Evolutionary conservation across 2,797 vertebrate species (phyloP).

Genomic region (Synanceia verrucosa): DNA sequence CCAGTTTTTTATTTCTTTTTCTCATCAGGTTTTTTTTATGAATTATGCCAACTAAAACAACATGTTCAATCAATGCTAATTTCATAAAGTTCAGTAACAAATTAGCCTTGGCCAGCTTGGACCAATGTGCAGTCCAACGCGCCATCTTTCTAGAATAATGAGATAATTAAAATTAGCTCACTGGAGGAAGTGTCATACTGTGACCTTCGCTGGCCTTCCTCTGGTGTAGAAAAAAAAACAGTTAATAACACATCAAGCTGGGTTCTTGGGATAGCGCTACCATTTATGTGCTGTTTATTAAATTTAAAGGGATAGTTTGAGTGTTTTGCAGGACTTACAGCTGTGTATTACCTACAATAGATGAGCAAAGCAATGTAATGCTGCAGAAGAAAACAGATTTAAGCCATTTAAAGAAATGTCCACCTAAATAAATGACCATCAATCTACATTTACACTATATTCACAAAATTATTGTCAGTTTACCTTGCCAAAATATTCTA

Average conservation of each 20-base stretch:
- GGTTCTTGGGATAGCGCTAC: neutral
- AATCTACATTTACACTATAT: neutral
- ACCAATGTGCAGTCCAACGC: neutral
- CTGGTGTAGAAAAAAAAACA: neutral
- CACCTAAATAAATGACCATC: neutral
- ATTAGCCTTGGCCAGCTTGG: constrained; percentile 25
- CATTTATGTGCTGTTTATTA: neutral
- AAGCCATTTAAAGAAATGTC: neutral
- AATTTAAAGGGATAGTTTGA: neutral
- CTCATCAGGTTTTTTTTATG: too few species aligned
- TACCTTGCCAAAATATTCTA: neutral
- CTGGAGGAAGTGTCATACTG: neutral
- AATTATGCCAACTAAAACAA: neutral
- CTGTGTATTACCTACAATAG: neutral
- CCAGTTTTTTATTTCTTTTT: too few species aligned
- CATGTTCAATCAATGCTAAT: constrained; percentile 6
- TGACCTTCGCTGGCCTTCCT: constrained; percentile 4
- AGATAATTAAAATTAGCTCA: constrained; percentile 29
- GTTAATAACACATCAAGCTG: neutral
- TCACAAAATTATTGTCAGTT: neutral
- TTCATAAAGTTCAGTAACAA: constrained; percentile 14
- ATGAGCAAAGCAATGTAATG: neutral
- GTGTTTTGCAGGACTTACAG: neutral
- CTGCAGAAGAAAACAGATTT: neutral
- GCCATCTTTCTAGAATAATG: constrained; percentile 17